phyloP scores from a whole-genome alignment of 2,113 vertebrate species.

The Lucifuga dentata region DNA sequence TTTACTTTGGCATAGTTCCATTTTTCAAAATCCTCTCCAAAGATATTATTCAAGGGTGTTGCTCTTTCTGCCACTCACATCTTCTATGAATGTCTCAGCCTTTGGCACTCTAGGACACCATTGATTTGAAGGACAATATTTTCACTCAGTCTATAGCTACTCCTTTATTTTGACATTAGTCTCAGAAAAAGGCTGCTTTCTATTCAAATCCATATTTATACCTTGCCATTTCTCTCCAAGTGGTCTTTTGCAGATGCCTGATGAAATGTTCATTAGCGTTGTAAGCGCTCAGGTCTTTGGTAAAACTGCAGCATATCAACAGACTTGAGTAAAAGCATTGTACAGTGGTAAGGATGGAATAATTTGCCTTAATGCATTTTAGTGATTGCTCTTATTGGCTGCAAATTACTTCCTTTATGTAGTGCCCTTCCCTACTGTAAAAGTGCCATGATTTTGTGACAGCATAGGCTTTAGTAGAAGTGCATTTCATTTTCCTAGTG shows the following conservation, averaged over 20 bases:
- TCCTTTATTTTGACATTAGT: constrained; percentile 60
- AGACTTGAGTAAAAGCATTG: constrained; percentile 48
- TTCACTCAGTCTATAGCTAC: constrained; percentile 47
- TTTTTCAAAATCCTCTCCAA: constrained; percentile 60
- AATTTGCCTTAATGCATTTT: constrained; percentile 71
- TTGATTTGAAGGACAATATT: constrained; percentile 75
- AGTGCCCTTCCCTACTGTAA: constrained; percentile 67
- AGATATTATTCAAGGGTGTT: constrained; percentile 64
- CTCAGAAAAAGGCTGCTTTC: constrained; percentile 49
- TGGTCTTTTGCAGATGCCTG: constrained; percentile 41
- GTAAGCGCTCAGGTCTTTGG: constrained; percentile 9
- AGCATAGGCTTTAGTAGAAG: constrained; percentile 55
- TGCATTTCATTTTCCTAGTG: constrained; percentile 65
- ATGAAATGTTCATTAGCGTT: constrained; percentile 47
- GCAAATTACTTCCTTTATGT: constrained; percentile 68
- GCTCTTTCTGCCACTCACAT: constrained; percentile 66
- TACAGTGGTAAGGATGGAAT: constrained; percentile 63
- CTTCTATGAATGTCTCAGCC: constrained; percentile 67
- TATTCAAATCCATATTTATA: constrained; percentile 65
- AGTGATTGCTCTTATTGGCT: constrained; percentile 63
- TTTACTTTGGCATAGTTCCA: constrained; percentile 52
- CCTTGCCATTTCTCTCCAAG: constrained; percentile 64
- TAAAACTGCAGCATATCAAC: constrained; percentile 52
- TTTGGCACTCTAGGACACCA: constrained; percentile 68
- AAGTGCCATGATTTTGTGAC: constrained; percentile 70